phyloP scores from a whole-genome alignment of 2,888 invertebrate species.

The Dermolepida albohirtum region DNA sequence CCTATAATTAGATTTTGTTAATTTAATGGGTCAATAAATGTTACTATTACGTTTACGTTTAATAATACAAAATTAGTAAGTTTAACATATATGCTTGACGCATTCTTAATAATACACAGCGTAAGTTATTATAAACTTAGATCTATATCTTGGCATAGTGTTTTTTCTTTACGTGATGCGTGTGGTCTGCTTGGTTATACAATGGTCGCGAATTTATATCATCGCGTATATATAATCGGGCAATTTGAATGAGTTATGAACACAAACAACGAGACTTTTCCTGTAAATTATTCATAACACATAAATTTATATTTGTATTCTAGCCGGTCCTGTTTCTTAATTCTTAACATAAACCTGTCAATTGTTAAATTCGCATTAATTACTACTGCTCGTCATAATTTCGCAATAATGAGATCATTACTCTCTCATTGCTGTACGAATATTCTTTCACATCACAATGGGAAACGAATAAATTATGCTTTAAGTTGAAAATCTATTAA shows the following conservation, averaged over 20 bases:
- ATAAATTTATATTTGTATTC: constrained; percentile 61
- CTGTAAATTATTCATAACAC: constrained; percentile 62
- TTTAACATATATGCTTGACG: too few species aligned
- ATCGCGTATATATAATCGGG: constrained; percentile 59
- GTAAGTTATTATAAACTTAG: too few species aligned
- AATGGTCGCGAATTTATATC: constrained; percentile 55
- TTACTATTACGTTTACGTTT: too few species aligned
- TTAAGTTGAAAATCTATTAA: too few species aligned
- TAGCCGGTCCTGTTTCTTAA: constrained; percentile 58
- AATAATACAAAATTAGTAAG: too few species aligned
- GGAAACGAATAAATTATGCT: too few species aligned
- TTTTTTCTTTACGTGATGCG: constrained; percentile 30
- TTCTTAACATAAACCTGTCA: constrained; percentile 63
- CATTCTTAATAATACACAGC: too few species aligned
- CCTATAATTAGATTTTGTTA: too few species aligned
- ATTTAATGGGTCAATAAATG: too few species aligned
- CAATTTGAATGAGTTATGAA: constrained; percentile 62
- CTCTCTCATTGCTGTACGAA: too few species aligned
- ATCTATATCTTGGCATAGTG: background rate
- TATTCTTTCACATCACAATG: too few species aligned
- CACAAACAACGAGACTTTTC: constrained; percentile 57
- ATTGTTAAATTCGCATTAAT: constrained; percentile 62
- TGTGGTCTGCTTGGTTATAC: constrained; percentile 44
- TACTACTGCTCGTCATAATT: constrained; percentile 44
- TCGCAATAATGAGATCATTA: too few species aligned